Conservation (phyloP, 2,888 invertebrate genomes). For the Drosophila picticornis region DNA sequence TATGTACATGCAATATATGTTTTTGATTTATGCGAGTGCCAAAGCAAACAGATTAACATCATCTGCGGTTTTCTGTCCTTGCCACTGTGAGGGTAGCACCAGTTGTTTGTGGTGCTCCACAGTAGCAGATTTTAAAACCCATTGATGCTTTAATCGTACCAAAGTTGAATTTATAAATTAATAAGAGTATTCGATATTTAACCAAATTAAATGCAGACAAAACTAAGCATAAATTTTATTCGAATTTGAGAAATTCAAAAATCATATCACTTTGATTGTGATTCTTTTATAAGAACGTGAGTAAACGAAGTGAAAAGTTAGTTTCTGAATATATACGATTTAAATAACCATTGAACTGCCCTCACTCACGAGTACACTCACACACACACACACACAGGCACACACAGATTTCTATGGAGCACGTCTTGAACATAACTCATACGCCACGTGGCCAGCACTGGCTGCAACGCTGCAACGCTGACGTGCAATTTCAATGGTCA, state of each 20-base stretch:
- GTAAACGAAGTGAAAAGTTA: not conserved
- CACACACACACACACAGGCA: constrained; percentile 2
- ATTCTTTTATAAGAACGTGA: not conserved
- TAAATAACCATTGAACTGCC: constrained; percentile 16
- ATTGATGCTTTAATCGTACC: not conserved
- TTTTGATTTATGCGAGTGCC: constrained; percentile 45
- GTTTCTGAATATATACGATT: not conserved
- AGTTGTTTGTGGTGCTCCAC: not conserved
- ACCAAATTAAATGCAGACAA: not conserved
- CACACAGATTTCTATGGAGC: constrained; percentile 12
- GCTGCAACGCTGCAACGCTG: constrained; percentile 35
- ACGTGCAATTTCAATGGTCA: constrained; percentile 79
- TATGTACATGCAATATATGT: constrained; percentile 25
- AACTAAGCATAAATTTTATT: not conserved
- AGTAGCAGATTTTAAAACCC: too few species aligned
- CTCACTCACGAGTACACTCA: constrained; percentile 8
- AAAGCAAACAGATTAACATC: constrained; percentile 45
- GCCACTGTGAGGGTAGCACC: not conserved
- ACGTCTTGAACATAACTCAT: constrained; percentile 69
- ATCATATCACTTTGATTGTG: not conserved
- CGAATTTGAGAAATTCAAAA: not conserved
- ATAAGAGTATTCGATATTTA: not conserved
- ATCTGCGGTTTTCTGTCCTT: constrained; percentile 7
- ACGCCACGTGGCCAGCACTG: constrained; percentile 57
- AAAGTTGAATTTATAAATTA: not conserved